Conservation (phyloP, 2,797 vertebrate species). For the Arremon aurantiirostris region DNA sequence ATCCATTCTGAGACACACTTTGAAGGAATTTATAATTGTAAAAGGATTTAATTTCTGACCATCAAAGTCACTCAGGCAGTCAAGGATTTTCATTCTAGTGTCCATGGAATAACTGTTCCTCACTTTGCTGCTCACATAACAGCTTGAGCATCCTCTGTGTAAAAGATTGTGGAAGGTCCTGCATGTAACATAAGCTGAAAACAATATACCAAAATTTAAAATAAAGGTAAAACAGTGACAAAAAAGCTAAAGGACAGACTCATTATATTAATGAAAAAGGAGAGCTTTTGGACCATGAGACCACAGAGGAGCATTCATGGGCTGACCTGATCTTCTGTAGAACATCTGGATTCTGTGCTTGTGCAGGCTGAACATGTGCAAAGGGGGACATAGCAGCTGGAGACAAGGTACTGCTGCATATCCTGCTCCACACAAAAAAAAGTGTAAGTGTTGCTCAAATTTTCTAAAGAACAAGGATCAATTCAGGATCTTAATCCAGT, state of each 20-base stretch:
- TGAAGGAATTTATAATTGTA: not conserved
- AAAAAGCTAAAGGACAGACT: not conserved
- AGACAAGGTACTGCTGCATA: not conserved
- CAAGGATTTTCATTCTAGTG: not conserved
- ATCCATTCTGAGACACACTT: not conserved
- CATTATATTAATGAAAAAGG: not conserved
- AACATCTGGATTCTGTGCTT: not conserved
- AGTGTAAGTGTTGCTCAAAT: not conserved
- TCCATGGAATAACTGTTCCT: not conserved
- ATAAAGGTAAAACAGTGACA: not conserved
- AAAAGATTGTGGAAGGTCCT: not conserved
- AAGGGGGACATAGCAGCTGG: not conserved
- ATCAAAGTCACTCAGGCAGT: not conserved
- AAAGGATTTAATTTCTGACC: not conserved
- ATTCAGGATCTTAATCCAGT: conserved; percentile 15
- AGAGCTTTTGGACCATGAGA: not conserved
- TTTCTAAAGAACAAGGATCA: not conserved
- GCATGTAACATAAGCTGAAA: not conserved
- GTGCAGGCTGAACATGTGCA: not conserved
- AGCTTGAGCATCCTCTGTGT: not conserved
- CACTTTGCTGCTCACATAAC: not conserved
- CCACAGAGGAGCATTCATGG: not conserved
- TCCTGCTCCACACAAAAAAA: not conserved
- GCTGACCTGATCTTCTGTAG: not conserved
- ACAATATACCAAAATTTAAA: fast-evolving